Conservation (phyloP, 2,113 vertebrate species). For the Hydrochoerus hydrochaeris region DNA sequence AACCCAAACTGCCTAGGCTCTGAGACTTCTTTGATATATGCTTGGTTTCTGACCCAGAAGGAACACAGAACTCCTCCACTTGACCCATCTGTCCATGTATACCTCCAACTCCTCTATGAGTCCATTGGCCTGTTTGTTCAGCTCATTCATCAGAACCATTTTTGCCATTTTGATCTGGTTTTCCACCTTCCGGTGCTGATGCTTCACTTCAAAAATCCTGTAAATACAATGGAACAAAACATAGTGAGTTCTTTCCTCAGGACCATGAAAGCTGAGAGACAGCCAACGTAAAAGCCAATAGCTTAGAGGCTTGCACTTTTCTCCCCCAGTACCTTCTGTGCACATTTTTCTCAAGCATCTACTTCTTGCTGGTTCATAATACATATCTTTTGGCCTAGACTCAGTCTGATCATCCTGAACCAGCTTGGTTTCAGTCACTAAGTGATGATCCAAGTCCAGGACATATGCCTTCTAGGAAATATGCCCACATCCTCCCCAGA, state of each 20-base stretch:
- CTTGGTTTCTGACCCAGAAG: conserved; percentile 45
- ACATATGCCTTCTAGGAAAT: neutral
- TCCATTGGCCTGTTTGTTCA: conserved; percentile 96
- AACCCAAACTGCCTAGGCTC: neutral
- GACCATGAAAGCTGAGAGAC: neutral
- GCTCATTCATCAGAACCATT: conserved; percentile 98
- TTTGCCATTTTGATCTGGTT: conserved; percentile 99
- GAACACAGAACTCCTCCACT: neutral
- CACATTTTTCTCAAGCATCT: neutral
- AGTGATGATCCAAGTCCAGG: neutral
- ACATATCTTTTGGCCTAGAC: neutral
- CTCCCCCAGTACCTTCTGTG: neutral
- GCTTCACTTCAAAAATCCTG: conserved; percentile 96
- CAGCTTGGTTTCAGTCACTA: neutral
- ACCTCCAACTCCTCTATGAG: conserved; percentile 98
- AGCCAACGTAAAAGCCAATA: neutral
- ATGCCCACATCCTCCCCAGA: neutral
- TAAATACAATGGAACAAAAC: conserved; percentile 38
- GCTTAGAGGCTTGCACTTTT: neutral
- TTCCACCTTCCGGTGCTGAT: conserved; percentile 95
- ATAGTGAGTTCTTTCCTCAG: neutral
- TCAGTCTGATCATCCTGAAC: neutral
- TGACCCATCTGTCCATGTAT: conserved; percentile 74
- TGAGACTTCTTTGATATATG: neutral
- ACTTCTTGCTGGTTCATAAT: neutral